phyloP scores from a whole-genome alignment of 2,113 vertebrate genomes.

The Macheiramphus alcinus region DNA sequence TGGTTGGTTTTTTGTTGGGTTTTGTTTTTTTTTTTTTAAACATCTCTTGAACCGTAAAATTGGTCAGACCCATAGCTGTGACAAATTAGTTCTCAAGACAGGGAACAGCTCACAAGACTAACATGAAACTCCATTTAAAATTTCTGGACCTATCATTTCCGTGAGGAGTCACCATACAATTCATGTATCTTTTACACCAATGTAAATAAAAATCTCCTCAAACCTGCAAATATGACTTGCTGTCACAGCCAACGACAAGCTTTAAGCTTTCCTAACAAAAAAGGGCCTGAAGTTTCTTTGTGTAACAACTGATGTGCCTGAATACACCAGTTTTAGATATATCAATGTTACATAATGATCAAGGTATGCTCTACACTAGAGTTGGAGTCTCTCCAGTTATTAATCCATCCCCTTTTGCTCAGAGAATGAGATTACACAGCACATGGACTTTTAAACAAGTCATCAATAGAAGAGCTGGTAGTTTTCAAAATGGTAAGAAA shows the following conservation, averaged over 20 bases:
- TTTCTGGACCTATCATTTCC: background rate
- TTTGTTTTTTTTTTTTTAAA: background rate
- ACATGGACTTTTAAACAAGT: background rate
- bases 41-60: background rate
- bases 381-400: background rate
- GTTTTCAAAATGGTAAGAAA: background rate
- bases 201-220: background rate
- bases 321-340: background rate
- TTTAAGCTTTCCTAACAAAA: background rate
- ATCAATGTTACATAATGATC: background rate
- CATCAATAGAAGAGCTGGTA: background rate
- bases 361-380: background rate
- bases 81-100: background rate
- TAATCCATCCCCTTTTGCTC: background rate
- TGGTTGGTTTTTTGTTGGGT: no score
- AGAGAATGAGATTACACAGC: background rate
- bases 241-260: background rate
- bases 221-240: background rate
- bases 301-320: background rate
- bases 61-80: background rate
- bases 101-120: background rate
- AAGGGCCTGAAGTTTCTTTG: background rate
- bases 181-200: background rate
- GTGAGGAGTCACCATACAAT: background rate
- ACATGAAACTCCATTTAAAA: background rate